phyloP scores from a whole-genome alignment of 2,113 vertebrate genomes.

The Paraplagusia blochii region DNA sequence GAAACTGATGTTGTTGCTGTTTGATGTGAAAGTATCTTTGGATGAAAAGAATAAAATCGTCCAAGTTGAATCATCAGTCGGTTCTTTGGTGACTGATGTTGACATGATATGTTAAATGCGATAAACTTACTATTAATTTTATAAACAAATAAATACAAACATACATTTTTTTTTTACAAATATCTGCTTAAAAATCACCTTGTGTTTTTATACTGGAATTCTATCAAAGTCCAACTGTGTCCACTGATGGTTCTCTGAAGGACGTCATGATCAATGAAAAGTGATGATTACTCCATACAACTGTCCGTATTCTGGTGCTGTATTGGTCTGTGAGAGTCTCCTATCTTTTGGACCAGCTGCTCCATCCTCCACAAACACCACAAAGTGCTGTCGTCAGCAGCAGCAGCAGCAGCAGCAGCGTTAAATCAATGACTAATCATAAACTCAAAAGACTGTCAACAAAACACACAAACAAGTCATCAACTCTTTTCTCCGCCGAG shows the following conservation, averaged over 20 bases:
- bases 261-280: neutral
- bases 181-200: too few relatives aligned
- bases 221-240: neutral
- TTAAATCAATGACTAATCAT: constrained; percentile 4
- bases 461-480: constrained; percentile 6
- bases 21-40: too few relatives aligned
- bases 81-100: too few relatives aligned
- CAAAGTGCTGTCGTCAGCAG: neutral
- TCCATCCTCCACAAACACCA: constrained; percentile 7
- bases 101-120: too few relatives aligned
- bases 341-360: neutral
- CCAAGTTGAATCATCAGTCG: too few relatives aligned
- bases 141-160: too few relatives aligned
- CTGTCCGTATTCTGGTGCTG: neutral
- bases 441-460: constrained; percentile 12
- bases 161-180: neutral
- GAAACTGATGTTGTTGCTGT: too few relatives aligned
- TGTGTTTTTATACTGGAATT: too few relatives aligned
- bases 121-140: too few relatives aligned
- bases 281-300: neutral
- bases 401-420: neutral
- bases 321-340: neutral
- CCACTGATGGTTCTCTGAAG: neutral
- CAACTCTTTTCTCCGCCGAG: constrained; percentile 11
- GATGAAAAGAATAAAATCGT: too few relatives aligned